These are phyloP conservation scores for Pogonognathellus flavescens DNA, from an alignment of 1,140 invertebrate species.

Conservation along the genomic window DNA sequence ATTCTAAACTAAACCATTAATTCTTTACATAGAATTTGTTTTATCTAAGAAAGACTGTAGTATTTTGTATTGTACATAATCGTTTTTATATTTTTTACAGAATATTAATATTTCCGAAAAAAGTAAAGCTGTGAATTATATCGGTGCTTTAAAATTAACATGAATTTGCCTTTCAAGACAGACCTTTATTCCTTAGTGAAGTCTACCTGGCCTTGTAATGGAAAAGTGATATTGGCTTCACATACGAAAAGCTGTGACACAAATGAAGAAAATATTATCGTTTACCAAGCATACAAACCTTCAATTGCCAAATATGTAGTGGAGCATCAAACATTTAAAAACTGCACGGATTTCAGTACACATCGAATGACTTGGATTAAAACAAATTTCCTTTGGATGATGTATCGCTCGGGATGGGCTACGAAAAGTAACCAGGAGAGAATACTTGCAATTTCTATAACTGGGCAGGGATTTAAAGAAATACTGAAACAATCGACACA, in stretches of 20 bases:
- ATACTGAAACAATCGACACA: slow-evolving; percentile 64
- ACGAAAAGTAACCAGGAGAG: slow-evolving; percentile 68
- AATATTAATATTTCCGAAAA: no score
- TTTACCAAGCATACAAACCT: slow-evolving; percentile 69
- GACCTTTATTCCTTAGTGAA: background rate
- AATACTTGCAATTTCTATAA: slow-evolving; percentile 69
- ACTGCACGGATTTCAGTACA: slow-evolving; percentile 66
- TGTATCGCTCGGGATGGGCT: slow-evolving; percentile 70
- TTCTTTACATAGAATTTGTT: no score
- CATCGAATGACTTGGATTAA: slow-evolving; percentile 70
- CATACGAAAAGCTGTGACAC: background rate
- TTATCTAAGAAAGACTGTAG: no score
- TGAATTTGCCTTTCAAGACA: slow-evolving; percentile 21
- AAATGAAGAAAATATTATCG: slow-evolving; percentile 67
- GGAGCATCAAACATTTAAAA: slow-evolving; percentile 55
- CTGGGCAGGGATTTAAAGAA: slow-evolving; percentile 67
- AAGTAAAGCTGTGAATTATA: background rate
- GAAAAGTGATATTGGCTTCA: slow-evolving; percentile 8
- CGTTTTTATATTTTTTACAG: no score
- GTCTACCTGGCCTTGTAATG: background rate
- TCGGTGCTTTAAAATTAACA: background rate
- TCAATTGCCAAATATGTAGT: slow-evolving; percentile 68
- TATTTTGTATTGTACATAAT: no score
- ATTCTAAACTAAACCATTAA: no score
- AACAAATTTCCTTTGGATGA: slow-evolving; percentile 71